Conservation (phyloP, 2,113 vertebrate species). For the Corythornis cristatus region DNA sequence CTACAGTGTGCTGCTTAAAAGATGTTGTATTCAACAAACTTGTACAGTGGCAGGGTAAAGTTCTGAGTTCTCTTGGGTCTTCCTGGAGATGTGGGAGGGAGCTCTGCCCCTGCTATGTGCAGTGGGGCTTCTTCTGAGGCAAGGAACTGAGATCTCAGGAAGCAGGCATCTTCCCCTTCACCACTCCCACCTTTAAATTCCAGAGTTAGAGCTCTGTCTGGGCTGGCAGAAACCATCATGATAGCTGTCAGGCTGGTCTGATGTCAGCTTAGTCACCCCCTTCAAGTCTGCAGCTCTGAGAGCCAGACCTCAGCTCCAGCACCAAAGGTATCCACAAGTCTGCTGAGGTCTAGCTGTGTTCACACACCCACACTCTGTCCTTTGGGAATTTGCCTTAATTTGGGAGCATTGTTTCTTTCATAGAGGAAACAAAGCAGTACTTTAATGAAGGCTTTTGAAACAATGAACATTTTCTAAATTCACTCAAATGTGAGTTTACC, state of each 20-base stretch:
- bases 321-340: not conserved
- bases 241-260: not conserved
- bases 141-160: not conserved
- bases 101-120: not conserved
- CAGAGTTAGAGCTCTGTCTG: not conserved
- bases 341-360: not conserved
- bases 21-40: not conserved
- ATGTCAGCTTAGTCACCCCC: not conserved
- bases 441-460: not conserved
- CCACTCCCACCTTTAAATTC: not conserved
- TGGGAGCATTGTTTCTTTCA: not conserved
- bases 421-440: not conserved
- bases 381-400: not conserved
- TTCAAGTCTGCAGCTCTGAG: not conserved
- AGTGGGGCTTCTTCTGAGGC: not conserved
- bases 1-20: not conserved
- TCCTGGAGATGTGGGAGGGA: not conserved
- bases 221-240: not conserved
- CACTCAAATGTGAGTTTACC: not conserved
- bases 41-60: not conserved
- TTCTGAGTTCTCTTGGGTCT: not conserved
- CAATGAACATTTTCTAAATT: not conserved
- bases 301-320: not conserved
- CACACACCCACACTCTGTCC: not conserved
- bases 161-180: not conserved